phyloP scores from a whole-genome alignment of 1,140 invertebrate genomes.

The Lepidurus apus region DNA sequence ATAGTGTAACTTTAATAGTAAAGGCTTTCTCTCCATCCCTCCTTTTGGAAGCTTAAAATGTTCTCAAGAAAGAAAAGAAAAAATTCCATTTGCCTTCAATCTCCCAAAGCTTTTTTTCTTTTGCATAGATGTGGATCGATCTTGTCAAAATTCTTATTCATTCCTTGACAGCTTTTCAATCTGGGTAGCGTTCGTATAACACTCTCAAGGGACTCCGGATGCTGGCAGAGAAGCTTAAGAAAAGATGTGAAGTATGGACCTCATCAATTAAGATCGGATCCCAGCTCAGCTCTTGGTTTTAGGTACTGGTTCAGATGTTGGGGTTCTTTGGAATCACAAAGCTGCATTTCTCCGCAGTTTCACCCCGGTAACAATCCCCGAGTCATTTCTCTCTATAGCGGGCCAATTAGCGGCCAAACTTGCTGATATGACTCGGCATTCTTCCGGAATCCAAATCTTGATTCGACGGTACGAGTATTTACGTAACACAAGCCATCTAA shows the following conservation, averaged over 20 bases:
- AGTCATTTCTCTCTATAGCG: not conserved
- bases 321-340: not conserved
- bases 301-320: not conserved
- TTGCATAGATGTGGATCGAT: constrained; percentile 13
- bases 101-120: not conserved
- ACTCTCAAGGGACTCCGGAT: constrained; percentile 2
- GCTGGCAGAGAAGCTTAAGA: constrained; percentile 1
- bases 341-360: not conserved
- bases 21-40: not conserved
- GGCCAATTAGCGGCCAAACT: not conserved
- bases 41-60: not conserved
- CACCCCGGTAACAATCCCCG: not conserved
- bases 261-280: constrained; percentile 12
- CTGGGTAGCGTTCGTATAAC: not conserved
- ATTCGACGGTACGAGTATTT: not conserved
- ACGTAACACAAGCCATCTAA: not conserved
- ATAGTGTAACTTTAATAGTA: not conserved
- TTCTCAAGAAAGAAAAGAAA: not conserved
- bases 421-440: not conserved
- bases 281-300: not conserved
- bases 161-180: constrained; percentile 19
- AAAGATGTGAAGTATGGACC: constrained; percentile 13
- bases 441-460: not conserved
- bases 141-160: constrained; percentile 16
- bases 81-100: not conserved